Percentiles rank a stretch among this genome's conserved stretches.
These are phyloP conservation scores for Poicephalus meyeri DNA, from an alignment of 2,113 vertebrate species.

Conservation along the genomic window DNA sequence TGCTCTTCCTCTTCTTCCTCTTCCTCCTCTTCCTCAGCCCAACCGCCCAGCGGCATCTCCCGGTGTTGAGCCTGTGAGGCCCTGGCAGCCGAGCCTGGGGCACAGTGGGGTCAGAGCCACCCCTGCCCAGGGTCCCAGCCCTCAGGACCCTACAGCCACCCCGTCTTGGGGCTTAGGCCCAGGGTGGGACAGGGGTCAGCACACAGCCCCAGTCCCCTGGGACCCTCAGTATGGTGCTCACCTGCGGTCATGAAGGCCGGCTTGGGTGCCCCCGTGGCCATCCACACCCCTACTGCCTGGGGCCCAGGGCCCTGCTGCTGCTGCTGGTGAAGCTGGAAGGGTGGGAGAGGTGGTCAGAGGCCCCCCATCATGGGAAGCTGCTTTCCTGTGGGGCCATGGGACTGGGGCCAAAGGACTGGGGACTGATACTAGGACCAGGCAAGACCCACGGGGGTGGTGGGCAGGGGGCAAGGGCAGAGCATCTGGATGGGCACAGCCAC, in stretches of 20 bases:
- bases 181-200: conserved; percentile 81
- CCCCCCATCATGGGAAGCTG: neutral
- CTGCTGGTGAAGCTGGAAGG: conserved; percentile 42
- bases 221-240: neutral
- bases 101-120: neutral
- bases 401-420: neutral
- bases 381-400: neutral
- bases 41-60: conserved; percentile 86
- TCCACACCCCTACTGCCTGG: neutral
- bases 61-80: conserved; percentile 54
- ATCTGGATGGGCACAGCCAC: neutral
- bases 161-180: conserved; percentile 79
- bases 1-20: neutral
- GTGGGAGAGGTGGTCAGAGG: neutral
- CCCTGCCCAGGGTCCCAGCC: neutral
- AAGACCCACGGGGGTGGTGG: neutral
- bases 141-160: neutral
- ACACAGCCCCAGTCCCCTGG: conserved; percentile 46
- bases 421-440: neutral
- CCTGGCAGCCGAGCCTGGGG: neutral
- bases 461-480: neutral
- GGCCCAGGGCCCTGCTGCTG: neutral
- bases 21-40: conserved; percentile 82
- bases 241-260: neutral
- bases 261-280: neutral